These are phyloP conservation scores for Rallus limicola DNA, from an alignment of 2,113 vertebrate species.

Conservation along the genomic window DNA sequence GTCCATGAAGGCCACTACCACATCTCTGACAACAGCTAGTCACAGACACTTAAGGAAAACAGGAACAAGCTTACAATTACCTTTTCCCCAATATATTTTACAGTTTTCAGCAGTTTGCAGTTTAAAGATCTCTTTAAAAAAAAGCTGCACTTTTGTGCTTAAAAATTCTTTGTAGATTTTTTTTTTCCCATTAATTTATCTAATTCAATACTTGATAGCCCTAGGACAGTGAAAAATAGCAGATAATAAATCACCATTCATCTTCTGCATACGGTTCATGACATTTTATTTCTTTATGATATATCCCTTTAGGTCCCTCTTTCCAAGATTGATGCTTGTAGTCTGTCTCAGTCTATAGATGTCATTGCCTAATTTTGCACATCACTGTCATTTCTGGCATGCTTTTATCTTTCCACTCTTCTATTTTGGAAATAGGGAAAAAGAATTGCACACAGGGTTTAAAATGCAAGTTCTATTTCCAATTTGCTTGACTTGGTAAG, in stretches of 20 bases:
- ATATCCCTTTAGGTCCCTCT: neutral
- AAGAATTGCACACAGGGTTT: neutral
- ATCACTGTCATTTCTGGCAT: fast-evolving
- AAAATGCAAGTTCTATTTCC: neutral
- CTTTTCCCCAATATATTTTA: neutral
- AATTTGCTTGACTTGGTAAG: neutral
- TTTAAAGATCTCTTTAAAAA: neutral
- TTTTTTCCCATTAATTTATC: neutral
- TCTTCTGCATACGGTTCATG: neutral
- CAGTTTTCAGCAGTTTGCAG: neutral
- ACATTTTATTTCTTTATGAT: neutral
- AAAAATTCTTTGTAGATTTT: neutral
- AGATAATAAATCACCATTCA: neutral
- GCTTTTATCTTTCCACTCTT: neutral
- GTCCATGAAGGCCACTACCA: neutral
- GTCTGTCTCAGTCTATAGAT: neutral
- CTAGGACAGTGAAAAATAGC: neutral
- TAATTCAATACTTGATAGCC: neutral
- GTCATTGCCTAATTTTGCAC: neutral
- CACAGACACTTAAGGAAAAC: neutral
- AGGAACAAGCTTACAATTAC: neutral
- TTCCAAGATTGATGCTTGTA: neutral
- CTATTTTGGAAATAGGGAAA: neutral
- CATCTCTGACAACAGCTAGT: neutral
- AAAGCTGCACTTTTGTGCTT: neutral